Evolutionary conservation across 2,797 vertebrate genomes (phyloP), one percentile per base, ranked within the genome.

Genomic region (Scarus forsteni): DNA sequence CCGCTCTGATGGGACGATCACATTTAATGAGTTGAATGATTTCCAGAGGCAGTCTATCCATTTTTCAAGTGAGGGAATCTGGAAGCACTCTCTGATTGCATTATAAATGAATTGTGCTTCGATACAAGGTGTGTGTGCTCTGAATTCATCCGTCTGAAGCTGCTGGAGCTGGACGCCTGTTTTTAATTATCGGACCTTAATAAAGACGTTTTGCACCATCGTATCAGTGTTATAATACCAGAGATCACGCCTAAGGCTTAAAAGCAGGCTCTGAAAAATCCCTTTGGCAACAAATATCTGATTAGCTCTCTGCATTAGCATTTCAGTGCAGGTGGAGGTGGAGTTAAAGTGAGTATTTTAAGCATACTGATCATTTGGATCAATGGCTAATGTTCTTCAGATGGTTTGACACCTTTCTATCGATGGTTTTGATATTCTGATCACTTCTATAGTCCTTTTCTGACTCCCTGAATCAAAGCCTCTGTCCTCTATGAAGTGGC

Each of bases 11-110:
- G 55, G 75, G 62, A 80, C 67, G 75, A 77, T 81, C 72, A 53
- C 71, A 45, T 80, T 75, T 85, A 79, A 84, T 70, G 73, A 80
- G 80, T 66, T 60, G 69, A 81, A 61, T 78, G 80, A 75, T 88
- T 85, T 81, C 79, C 83, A 62, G 59, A 66, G 71, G 73, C 75
- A 57, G 59, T 68, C 70, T 16, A 18, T 44, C 80, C 63, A 51
- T 85, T 81, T 62, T 61, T 67, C 65, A 84, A 63, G 60, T 9
- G 57, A 85, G 73, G 53, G 69, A 69, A 72, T 59, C 56, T 43
- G 56, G 48, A 51, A 14, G 52, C 53, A 34, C 67, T 58, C 74
- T 70, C 61, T 75, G 73, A 81, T 80, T 68, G 70, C 69, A 49
- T 79, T 77, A 60, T 60, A 54, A 66, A 72, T 71, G 49, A 70